Evolutionary conservation across 2,888 invertebrate genomes (phyloP), one percentile per base, ranked within the genome.

Genomic region (Sminthurides aquaticus): DNA sequence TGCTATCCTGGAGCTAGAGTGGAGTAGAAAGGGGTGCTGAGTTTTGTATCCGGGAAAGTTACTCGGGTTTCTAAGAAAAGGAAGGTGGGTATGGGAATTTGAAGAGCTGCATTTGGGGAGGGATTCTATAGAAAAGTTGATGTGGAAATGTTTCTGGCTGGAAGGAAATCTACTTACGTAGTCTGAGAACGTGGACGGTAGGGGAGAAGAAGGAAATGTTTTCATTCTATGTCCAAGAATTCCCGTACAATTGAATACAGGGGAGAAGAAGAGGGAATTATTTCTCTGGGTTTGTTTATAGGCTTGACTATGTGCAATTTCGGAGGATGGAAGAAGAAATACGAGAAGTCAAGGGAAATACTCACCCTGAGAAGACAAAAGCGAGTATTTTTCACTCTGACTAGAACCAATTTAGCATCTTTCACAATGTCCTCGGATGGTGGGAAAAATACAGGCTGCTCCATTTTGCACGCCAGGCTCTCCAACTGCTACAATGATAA

Each of bases 341-440:
- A 20, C 5, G 20, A 52, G 15, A 52, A 52, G 52, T 20, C 11
- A 52, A 20, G 22, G 52, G 28, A 20, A 18, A 29, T 54, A 49
- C 69, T 70, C 62, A 73, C 73, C 70, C 71, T 63, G 29, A 73
- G 67, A n/a, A 74, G 68, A 69, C 71, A 70, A 52, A 52, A 71
- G 64, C 71, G 62, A 29, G 71, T 70, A 70, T 74, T 74, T 67
- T 74, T 74, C 67, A 69, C 71, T 69, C 74, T 71, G 71, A 74
- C 74, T 72, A 72, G 72, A 69, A 72, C 71, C 67, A 74, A 67
- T 68, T 74, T 72, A 66, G 72, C 72, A 62, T 71, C 72, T 69
- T 71, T 72, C 48, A 72, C 71, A 61, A 64, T 54, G 58, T 71
- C 71, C 60, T 72, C 74, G 25, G 67, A 64, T 24, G 74, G 69